Percentiles rank a stretch among this genome's conserved stretches.
Conservation (phyloP, 2,888 invertebrate genomes). For the Chrysolina haemoptera region DNA sequence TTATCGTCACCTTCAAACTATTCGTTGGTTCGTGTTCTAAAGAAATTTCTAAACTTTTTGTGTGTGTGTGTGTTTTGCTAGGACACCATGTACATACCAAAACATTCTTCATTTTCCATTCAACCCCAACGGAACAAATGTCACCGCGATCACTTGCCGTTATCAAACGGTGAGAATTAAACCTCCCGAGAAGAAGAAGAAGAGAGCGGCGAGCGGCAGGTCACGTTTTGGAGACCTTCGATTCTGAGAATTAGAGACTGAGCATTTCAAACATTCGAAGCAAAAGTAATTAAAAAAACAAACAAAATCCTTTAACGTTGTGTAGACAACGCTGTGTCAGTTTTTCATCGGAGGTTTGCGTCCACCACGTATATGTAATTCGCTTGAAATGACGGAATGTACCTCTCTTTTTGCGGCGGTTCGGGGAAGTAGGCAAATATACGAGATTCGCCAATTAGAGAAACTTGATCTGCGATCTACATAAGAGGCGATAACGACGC, state of each 20-base stretch:
- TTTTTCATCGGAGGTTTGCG: conserved; percentile 44
- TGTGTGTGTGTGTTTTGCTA: background rate
- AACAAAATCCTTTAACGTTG: conserved; percentile 56
- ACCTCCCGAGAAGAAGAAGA: conserved; percentile 29
- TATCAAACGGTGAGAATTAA: conserved; percentile 15
- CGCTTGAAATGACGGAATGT: conserved; percentile 27
- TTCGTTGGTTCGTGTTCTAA: no score
- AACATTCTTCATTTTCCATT: background rate
- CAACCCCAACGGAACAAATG: background rate
- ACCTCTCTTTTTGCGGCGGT: conserved; percentile 20
- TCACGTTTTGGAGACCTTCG: conserved; percentile 54
- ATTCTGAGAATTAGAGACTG: conserved; percentile 55
- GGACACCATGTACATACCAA: background rate
- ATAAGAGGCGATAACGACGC: conserved; percentile 11
- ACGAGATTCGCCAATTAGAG: conserved; percentile 23
- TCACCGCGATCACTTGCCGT: conserved; percentile 13
- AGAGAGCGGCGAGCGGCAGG: conserved; percentile 37
- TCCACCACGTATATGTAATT: conserved; percentile 34
- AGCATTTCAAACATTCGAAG: conserved; percentile 55
- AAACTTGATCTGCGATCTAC: conserved; percentile 12
- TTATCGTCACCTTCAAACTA: no score
- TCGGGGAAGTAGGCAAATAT: conserved; percentile 28
- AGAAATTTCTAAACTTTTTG: no score
- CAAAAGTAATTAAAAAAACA: conserved; percentile 59
- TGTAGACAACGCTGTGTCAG: conserved; percentile 53